Conservation (phyloP, 2,888 invertebrate species). For the Archips crataeganus region DNA sequence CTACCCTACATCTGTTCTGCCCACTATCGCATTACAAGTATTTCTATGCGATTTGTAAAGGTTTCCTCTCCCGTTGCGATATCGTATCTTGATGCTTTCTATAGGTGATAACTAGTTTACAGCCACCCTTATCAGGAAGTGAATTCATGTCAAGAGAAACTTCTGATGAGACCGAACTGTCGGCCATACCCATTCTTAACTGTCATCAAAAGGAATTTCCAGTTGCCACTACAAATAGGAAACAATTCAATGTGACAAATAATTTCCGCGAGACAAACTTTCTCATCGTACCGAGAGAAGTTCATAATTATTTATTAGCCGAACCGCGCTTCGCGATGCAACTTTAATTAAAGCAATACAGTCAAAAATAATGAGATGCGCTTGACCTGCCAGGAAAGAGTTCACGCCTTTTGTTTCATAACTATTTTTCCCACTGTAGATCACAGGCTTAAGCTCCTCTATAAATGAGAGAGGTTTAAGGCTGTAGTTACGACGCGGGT, state of each 20-base stretch:
- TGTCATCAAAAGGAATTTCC: conserved; percentile 15
- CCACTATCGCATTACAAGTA: conserved; percentile 71
- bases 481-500: no score
- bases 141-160: conserved; percentile 33
- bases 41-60: conserved; percentile 77
- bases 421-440: no score
- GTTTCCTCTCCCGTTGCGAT: conserved; percentile 71
- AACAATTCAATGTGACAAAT: conserved; percentile 51
- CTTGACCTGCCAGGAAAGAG: conserved; percentile 56
- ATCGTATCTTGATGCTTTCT: conserved; percentile 67
- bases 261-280: conserved; percentile 63
- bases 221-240: conserved; percentile 13
- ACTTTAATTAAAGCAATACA: conserved; percentile 77
- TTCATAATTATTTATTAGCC: conserved; percentile 76
- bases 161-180: conserved; percentile 10
- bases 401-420: neutral
- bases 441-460: no score
- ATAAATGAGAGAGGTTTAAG: no score
- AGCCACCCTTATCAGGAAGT: conserved; percentile 28
- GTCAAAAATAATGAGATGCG: conserved; percentile 60
- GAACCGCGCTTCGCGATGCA: conserved; percentile 59
- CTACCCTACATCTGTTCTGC: conserved; percentile 68
- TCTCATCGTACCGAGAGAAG: conserved; percentile 70
- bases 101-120: conserved; percentile 53
- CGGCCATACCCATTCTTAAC: neutral